phyloP scores from a whole-genome alignment of 2,797 vertebrate species.

The Acrocephalus scirpaceus region DNA sequence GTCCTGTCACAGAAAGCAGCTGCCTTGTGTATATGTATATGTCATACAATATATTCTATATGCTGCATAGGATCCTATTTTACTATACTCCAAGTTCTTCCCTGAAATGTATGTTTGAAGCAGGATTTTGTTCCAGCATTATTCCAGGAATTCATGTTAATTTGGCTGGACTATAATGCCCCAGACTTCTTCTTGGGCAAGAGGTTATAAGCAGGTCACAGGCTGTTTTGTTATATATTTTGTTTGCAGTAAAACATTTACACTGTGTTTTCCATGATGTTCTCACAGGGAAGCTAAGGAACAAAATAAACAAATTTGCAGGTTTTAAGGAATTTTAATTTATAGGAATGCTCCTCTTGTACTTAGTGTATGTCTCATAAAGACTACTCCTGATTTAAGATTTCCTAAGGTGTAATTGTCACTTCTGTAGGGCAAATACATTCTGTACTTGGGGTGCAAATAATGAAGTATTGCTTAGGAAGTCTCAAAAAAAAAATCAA shows the following conservation, averaged over 20 bases:
- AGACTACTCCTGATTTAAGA: not conserved
- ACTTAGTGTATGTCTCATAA: not conserved
- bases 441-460: not conserved
- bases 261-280: not conserved
- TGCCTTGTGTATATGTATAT: not conserved
- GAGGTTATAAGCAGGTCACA: not conserved
- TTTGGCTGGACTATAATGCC: not conserved
- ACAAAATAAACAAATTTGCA: not conserved
- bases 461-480: not conserved
- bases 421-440: not conserved
- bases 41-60: too few species aligned
- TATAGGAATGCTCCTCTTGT: not conserved
- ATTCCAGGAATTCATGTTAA: not conserved
- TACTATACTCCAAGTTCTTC: not conserved
- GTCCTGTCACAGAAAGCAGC: not conserved
- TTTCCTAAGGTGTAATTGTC: not conserved
- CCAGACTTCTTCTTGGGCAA: not conserved
- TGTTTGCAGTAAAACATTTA: not conserved
- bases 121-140: not conserved
- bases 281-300: not conserved
- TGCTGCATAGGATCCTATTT: not conserved
- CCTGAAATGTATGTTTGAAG: not conserved
- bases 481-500: not conserved
- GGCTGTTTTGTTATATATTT: not conserved
- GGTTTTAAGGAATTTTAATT: not conserved